These are phyloP conservation scores for Limnothrissa miodon DNA, from an alignment of 2,113 vertebrate species.

Conservation along the genomic window DNA sequence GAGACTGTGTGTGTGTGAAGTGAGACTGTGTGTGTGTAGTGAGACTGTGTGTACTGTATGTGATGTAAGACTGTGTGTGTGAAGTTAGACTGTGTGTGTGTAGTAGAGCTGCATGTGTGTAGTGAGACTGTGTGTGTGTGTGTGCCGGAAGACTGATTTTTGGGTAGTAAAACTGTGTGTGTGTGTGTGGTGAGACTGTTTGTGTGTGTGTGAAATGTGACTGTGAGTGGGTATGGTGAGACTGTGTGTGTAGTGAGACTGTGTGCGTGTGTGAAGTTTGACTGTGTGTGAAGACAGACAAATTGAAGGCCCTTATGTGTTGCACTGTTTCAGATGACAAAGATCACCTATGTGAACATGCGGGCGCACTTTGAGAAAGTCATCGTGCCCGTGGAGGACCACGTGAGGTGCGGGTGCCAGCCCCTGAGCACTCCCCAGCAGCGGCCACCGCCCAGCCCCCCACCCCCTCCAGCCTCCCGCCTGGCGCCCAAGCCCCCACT, in stretches of 20 bases:
- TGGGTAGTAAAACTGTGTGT: no score
- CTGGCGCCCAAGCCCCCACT: conserved; percentile 50
- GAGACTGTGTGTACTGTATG: no score
- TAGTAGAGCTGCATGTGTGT: no score
- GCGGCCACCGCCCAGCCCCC: conserved; percentile 31
- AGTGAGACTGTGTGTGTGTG: no score
- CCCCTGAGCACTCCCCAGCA: conserved; percentile 21
- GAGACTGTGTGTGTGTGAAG: no score
- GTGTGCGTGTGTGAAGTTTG: background rate
- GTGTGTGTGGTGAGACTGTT: no score
- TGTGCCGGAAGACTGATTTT: no score
- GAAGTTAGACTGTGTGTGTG: background rate
- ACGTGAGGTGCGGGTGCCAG: conserved; percentile 84
- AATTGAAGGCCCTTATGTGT: background rate
- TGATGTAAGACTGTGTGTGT: no score
- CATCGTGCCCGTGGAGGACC: conserved; percentile 87
- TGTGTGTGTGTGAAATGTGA: no score
- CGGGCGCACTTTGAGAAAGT: conserved; percentile 76
- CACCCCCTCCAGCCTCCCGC: conserved; percentile 32
- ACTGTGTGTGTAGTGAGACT: no score
- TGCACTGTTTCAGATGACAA: conserved; percentile 76
- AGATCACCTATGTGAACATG: conserved; percentile 79
- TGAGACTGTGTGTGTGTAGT: no score
- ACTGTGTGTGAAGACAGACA: background rate
- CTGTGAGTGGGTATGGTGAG: no score